phyloP scores from a whole-genome alignment of 2,113 vertebrate species.

The Hippocampus guttulatus region DNA sequence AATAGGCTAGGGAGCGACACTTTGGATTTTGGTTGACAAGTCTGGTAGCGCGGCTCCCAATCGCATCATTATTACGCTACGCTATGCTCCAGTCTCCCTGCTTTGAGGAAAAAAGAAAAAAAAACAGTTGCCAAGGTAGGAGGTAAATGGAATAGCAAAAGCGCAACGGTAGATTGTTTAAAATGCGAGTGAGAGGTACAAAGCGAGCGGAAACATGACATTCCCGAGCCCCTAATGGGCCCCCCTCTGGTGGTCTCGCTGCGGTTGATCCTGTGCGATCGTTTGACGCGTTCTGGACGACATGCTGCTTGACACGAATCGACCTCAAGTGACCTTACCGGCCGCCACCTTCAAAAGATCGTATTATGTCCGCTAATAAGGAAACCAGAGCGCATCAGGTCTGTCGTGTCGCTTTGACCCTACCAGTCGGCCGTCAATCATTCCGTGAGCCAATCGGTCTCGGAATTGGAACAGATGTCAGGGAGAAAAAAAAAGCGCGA shows the following conservation, averaged over 20 bases:
- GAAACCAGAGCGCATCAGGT: slow-evolving; percentile 65
- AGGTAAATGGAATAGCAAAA: slow-evolving; percentile 56
- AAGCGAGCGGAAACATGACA: slow-evolving; percentile 61
- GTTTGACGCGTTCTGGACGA: slow-evolving; percentile 18
- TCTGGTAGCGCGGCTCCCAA: slow-evolving; percentile 28
- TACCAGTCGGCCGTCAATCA: slow-evolving; percentile 63
- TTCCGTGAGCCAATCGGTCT: slow-evolving; percentile 57
- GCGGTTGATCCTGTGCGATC: slow-evolving; percentile 46
- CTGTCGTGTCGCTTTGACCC: slow-evolving; percentile 63
- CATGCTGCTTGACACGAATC: slow-evolving; percentile 43
- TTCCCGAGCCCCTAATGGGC: slow-evolving; percentile 56
- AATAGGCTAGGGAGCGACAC: neutral
- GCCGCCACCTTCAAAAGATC: neutral
- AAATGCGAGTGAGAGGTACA: slow-evolving; percentile 63
- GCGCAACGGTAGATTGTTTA: slow-evolving; percentile 63
- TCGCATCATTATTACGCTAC: slow-evolving; percentile 58
- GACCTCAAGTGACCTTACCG: slow-evolving; percentile 49
- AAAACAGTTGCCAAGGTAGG: slow-evolving; percentile 43
- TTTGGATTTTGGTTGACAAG: too few relatives aligned
- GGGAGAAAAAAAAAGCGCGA: slow-evolving; percentile 4
- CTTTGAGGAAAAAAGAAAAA: neutral
- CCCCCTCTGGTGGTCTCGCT: slow-evolving; percentile 55
- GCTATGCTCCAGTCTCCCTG: slow-evolving; percentile 45
- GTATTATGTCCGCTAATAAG: slow-evolving; percentile 32
- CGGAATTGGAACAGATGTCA: slow-evolving; percentile 13